Base-by-base conservation (phyloP, 2,113 vertebrate genomes). In the Clinocottus analis region DNA sequence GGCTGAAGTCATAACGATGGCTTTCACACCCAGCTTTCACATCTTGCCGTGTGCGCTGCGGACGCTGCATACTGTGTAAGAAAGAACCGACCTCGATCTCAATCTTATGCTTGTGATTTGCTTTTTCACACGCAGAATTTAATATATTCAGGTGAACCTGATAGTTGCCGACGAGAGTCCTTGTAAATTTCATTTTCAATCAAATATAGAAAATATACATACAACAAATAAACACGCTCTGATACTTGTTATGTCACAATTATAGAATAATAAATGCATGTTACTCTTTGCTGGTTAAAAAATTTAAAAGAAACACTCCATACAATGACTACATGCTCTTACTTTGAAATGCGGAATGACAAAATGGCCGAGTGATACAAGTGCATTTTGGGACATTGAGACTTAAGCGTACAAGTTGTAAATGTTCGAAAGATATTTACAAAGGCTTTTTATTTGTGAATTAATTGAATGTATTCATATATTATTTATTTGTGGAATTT, bases 1-100 rank as follows among this genome's bases (percentile, higher is more conserved):
- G n/a, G 41, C 13, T n/a, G 45, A 79, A 62, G 33, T 60, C 58
- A 62, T 73, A 49, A 17, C 69, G 27, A 41, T 51, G 63, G 2
- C 45, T 78, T 68, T 67, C 53, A 67, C 76, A 47, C n/a, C 53
- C 6, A 64, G 62, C 43, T 37, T 61, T 72, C 19, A 63, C 53
- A 37, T 66, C 10, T 14, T 11, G 11, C 27, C 16, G 17, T 31
- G 45, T 49, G 29, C 29, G 27, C 27, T 64, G 39, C 33, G 27
- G 66, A 16, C 51, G 3, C 10, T 17, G 11, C 23, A 12, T 13
- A 16, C 13, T 43, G 62, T 41, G 1, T 21, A 31, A 72, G 1
- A 43, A 9, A 27, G 12, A 68, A 45, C 5, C 2, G 5, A 25
- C 2, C 25, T 77, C 2, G 5, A 25, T 2, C 25, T 77, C 43